Percentiles rank a stretch among this genome's conserved stretches.
These are phyloP conservation scores for Prenolepis imparis DNA, from an alignment of 2,888 invertebrate genomes.

Conservation along the genomic window DNA sequence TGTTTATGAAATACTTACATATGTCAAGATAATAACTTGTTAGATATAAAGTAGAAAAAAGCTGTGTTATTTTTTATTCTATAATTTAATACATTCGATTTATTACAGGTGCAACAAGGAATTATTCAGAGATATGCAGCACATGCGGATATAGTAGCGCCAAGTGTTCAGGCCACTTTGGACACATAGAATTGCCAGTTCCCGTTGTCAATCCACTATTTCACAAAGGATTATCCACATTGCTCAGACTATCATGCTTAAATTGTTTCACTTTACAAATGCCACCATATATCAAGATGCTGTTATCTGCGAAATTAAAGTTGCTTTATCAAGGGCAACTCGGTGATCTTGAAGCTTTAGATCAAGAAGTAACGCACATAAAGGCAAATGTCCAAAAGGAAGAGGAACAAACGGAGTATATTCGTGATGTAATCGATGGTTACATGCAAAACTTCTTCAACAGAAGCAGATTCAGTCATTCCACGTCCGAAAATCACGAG, in stretches of 20 bases:
- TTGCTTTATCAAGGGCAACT: constrained; percentile 92
- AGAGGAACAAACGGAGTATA: constrained; percentile 76
- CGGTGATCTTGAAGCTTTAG: constrained; percentile 91
- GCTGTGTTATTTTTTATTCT: constrained; percentile 16
- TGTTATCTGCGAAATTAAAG: constrained; percentile 90
- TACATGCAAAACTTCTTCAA: constrained; percentile 82
- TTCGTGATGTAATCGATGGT: constrained; percentile 87
- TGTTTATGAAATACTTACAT: too few relatives aligned
- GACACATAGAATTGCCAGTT: constrained; percentile 96
- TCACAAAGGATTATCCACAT: constrained; percentile 90
- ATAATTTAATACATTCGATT: constrained; percentile 23
- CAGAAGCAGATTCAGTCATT: constrained; percentile 73
- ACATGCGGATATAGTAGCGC: constrained; percentile 91
- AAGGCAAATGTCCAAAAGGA: constrained; percentile 70
- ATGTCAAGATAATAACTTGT: not conserved
- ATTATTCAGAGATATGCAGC: constrained; percentile 88
- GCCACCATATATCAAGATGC: constrained; percentile 87
- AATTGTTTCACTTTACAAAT: constrained; percentile 91
- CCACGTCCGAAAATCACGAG: constrained; percentile 82
- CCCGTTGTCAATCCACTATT: constrained; percentile 97
- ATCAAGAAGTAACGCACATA: constrained; percentile 84
- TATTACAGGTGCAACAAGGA: constrained; percentile 63
- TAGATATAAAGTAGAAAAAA: not conserved
- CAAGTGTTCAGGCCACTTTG: constrained; percentile 96
- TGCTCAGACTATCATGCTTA: constrained; percentile 91